Evolutionary conservation across 1,140 invertebrate species (phyloP), one percentile per base, ranked within the genome.

Genomic region (Anastatus disparis): DNA sequence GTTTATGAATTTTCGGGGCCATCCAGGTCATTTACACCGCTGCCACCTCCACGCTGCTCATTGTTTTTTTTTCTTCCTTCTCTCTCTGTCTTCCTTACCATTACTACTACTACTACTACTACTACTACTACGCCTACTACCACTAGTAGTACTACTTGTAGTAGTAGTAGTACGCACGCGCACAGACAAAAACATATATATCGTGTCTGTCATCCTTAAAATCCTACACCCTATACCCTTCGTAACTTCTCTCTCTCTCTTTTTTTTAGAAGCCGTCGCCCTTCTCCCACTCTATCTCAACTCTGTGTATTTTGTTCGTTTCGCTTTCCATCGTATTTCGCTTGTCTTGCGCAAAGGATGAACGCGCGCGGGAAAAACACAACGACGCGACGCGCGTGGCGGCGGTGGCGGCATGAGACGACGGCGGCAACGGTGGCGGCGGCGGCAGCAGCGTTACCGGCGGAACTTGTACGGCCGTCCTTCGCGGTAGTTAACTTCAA

Each of bases 231-330:
- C n/a, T n/a, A n/a, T n/a, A n/a, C n/a, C n/a, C 56, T 24, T 15
- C 44, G 10, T 3, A 4, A 13, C 15, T 2, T 40, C 17, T 24
- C 50, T 31, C 50, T 17, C 31, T 26, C 27, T 20, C n/a, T n/a
- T n/a, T n/a, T n/a, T n/a, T n/a, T n/a, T 44, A 13, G 35, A 27
- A 56, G 26, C 31, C 62, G 20, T 52, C 48, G 31, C 62, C 46
- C 65, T 56, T 55, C 61, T 50, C 29, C 62, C 67, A 7, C 59
- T 44, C 59, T 40, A 35, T 65, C 48, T 56, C 42, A 20, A 15
- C 38, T 17, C 42, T 64, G 29, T 31, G 38, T 26, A 62, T 20
- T 26, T 27, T 35, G 63, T 40, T 44, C 22, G 27, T 52, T 59
- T 64, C 59, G 48, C 67, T 42, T 15, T 24, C 24, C 27, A 20